These are phyloP conservation scores for Marmota flaviventris DNA, from an alignment of 2,113 vertebrate genomes.

Conservation along the genomic window DNA sequence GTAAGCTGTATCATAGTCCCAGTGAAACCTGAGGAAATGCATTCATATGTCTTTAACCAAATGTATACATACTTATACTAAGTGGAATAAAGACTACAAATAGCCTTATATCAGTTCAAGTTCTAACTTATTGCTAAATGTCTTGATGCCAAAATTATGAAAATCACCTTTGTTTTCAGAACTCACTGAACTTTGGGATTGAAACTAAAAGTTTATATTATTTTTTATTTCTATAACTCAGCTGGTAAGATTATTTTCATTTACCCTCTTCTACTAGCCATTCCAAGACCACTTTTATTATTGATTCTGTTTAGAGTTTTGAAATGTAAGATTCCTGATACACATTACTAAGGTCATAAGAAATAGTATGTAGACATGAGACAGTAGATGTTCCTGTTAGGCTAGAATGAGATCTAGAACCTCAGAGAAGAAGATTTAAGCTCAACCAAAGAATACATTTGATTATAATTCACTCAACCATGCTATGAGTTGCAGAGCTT, in stretches of 20 bases:
- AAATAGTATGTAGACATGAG: neutral
- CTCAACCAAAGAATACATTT: neutral
- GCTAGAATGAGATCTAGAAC: neutral
- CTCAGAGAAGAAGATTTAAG: neutral
- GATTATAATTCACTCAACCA: neutral
- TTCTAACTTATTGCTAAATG: neutral
- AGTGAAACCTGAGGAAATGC: neutral
- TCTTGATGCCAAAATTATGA: neutral
- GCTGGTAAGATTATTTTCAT: neutral
- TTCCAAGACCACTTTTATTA: neutral
- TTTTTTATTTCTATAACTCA: neutral
- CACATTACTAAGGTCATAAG: neutral
- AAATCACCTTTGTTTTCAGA: neutral
- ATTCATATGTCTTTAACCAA: constrained; percentile 15
- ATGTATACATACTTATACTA: neutral
- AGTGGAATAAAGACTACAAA: neutral
- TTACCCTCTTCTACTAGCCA: neutral
- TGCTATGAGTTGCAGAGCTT: neutral
- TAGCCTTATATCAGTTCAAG: neutral
- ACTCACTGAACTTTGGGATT: neutral
- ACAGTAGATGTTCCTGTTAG: neutral
- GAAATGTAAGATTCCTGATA: neutral
- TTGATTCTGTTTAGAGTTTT: constrained; percentile 19
- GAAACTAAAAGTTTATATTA: neutral
- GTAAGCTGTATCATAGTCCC: neutral